These are phyloP conservation scores for Drosophila subpulchrella DNA, from an alignment of 1,140 invertebrate genomes.

Conservation along the genomic window DNA sequence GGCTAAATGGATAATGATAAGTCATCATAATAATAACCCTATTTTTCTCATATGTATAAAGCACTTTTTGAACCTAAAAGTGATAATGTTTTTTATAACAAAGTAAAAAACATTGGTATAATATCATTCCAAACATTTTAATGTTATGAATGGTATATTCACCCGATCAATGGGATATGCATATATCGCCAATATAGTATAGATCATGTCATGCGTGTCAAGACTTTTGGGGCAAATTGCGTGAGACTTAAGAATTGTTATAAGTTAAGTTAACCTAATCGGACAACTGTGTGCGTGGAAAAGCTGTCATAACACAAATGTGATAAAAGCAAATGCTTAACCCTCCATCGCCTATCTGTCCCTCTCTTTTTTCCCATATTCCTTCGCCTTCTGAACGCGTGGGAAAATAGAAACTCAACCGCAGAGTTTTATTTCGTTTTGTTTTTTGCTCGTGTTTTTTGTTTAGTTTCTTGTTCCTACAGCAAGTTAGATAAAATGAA, in stretches of 20 bases:
- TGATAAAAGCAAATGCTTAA: conserved; percentile 65
- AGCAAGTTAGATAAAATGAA: conserved; percentile 59
- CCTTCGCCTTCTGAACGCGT: conserved; percentile 36
- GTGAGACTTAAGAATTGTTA: conserved; percentile 48
- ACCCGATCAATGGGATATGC: neutral
- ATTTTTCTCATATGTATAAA: no score
- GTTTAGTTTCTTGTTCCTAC: conserved; percentile 12
- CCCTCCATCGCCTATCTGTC: conserved; percentile 4
- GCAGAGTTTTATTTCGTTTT: conserved; percentile 54
- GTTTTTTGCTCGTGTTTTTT: conserved; percentile 24
- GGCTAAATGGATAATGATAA: neutral
- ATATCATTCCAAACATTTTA: no score
- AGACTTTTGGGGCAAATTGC: conserved; percentile 40
- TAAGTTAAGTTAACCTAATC: conserved; percentile 59
- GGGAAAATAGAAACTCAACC: conserved; percentile 63
- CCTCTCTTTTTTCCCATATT: conserved; percentile 28
- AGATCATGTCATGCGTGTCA: conserved; percentile 45
- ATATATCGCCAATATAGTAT: conserved; percentile 8
- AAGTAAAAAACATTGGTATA: no score
- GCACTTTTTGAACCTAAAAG: no score
- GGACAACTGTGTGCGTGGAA: conserved; percentile 24
- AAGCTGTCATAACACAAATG: conserved; percentile 60
- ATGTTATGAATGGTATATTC: no score
- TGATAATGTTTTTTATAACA: no score
- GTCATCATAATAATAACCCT: no score